Conservation (phyloP, 2,113 vertebrate genomes). For the Columbina picui region DNA sequence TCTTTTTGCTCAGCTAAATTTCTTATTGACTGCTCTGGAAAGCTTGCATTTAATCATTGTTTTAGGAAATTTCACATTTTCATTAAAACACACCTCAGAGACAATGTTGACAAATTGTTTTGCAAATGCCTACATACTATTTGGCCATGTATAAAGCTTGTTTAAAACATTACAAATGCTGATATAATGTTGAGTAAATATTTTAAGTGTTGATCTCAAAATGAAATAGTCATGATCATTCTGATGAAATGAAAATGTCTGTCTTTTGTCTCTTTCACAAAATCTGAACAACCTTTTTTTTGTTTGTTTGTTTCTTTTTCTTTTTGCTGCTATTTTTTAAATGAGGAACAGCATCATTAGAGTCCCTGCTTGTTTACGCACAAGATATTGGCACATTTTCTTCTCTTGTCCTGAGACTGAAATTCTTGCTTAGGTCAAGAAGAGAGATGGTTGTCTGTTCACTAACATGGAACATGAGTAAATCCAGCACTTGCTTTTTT, state of each 20-base stretch:
- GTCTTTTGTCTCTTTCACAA: neutral
- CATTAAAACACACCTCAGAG: conserved; percentile 33
- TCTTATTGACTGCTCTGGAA: conserved; percentile 20
- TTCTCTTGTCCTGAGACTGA: neutral
- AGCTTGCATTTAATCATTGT: neutral
- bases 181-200: neutral
- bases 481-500: neutral
- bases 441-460: neutral
- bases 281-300: neutral
- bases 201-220: neutral
- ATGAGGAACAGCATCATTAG: neutral
- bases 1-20: conserved; percentile 23
- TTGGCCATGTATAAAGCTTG: conserved; percentile 1
- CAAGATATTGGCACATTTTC: neutral
- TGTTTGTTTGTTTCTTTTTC: neutral
- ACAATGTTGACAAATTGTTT: neutral
- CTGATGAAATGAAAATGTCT: neutral
- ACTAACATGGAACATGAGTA: neutral
- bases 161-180: conserved; percentile 10
- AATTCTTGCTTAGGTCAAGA: neutral
- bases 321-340: neutral
- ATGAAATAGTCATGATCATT: neutral
- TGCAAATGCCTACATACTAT: neutral
- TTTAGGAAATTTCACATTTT: conserved; percentile 7
- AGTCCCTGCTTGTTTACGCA: neutral